phyloP scores from a whole-genome alignment of 2,113 vertebrate species.

The Sceloporus undulatus region DNA sequence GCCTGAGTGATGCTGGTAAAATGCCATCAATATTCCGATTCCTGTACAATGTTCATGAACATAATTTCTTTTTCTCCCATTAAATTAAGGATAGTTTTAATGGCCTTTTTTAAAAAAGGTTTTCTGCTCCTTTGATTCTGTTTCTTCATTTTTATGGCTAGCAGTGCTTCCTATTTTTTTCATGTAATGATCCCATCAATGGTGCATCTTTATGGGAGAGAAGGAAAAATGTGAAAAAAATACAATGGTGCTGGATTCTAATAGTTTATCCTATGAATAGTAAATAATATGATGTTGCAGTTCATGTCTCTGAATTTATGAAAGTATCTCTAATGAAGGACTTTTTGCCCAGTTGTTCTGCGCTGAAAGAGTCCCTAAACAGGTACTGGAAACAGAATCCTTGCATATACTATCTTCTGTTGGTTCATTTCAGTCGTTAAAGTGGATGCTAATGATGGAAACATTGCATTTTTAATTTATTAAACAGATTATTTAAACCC shows the following conservation, averaged over 20 bases:
- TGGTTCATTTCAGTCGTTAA: neutral
- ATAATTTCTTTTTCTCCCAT: neutral
- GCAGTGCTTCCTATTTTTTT: neutral
- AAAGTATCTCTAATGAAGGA: neutral
- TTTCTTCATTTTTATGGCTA: neutral
- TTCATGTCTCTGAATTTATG: neutral
- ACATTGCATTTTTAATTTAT: neutral
- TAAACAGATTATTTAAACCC: neutral
- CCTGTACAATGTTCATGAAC: neutral
- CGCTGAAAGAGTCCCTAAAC: neutral
- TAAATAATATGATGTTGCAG: neutral
- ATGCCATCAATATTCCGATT: neutral
- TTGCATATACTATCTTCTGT: neutral
- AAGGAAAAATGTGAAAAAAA: neutral
- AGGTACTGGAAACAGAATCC: neutral
- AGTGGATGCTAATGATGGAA: neutral
- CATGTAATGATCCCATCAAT: neutral
- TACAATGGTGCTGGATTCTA: neutral
- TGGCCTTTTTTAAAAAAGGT: neutral
- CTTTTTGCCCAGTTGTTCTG: too few relatives aligned
- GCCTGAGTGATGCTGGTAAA: neutral
- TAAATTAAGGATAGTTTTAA: neutral
- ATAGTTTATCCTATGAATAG: neutral
- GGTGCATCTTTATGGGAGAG: neutral
- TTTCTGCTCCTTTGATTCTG: neutral